phyloP scores from a whole-genome alignment of 2,888 invertebrate species.

The Ametastegia equiseti region DNA sequence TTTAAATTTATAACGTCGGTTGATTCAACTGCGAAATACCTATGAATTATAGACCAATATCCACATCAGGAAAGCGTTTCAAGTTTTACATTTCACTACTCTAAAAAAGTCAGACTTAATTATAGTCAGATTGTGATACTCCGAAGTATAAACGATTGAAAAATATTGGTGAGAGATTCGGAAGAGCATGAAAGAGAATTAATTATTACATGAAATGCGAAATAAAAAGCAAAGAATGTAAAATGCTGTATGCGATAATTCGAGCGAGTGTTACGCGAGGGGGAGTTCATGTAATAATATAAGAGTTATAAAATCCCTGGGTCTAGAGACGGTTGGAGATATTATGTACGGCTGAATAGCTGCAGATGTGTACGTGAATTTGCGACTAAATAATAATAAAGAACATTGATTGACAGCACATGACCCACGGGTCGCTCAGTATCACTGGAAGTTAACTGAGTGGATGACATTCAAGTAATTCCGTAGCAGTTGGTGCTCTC shows the following conservation, averaged over 20 bases:
- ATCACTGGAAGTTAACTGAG: constrained; percentile 22
- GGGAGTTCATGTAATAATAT: too few relatives aligned
- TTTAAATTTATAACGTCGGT: constrained; percentile 34
- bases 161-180: too few relatives aligned
- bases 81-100: too few relatives aligned
- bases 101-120: too few relatives aligned
- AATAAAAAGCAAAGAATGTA: background rate
- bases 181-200: too few relatives aligned
- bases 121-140: too few relatives aligned
- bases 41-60: background rate
- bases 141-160: too few relatives aligned
- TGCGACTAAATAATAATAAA: constrained; percentile 28
- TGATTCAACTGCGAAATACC: constrained; percentile 14
- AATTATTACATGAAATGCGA: too few relatives aligned
- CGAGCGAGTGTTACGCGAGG: background rate
- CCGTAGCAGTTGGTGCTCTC: constrained; percentile 17
- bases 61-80: background rate
- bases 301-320: constrained; percentile 11
- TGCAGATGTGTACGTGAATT: constrained; percentile 1
- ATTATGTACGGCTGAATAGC: background rate
- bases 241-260: background rate
- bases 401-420: constrained; percentile 41
- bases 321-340: background rate
- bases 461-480: constrained; percentile 43
- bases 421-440: constrained; percentile 34